These are phyloP conservation scores for Flexamia atlantica DNA, from an alignment of 2,888 invertebrate genomes.

Conservation along the genomic window DNA sequence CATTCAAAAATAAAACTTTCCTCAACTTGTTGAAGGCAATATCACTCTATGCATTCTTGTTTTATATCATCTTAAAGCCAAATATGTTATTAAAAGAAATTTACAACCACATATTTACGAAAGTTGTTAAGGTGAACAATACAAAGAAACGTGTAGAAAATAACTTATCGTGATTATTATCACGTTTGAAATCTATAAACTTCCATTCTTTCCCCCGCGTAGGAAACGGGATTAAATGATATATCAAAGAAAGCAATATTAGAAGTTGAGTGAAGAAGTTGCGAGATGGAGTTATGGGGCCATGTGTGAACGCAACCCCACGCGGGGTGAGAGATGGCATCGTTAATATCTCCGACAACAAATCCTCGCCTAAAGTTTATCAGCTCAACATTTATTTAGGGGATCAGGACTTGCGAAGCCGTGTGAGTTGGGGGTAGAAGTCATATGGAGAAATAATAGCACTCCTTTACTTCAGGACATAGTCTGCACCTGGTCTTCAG, in stretches of 20 bases:
- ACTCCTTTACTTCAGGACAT: background rate
- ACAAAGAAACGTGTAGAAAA: no score
- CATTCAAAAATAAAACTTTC: no score
- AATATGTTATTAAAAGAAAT: no score
- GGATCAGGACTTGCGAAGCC: slow-evolving; percentile 17
- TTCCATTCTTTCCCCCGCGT: background rate
- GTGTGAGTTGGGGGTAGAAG: background rate
- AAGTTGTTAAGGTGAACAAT: no score
- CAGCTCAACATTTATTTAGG: slow-evolving; percentile 50
- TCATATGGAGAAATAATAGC: background rate
- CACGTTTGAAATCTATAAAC: slow-evolving; percentile 11
- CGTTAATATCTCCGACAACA: slow-evolving; percentile 49
- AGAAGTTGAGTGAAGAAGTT: slow-evolving; percentile 33
- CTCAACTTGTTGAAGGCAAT: no score
- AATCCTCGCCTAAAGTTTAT: slow-evolving; percentile 51
- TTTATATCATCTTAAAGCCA: no score
- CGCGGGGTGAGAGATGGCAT: background rate
- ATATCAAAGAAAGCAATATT: slow-evolving; percentile 42
- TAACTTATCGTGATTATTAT: background rate
- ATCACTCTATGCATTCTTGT: no score
- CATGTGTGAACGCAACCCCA: slow-evolving; percentile 1
- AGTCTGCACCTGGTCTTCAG: background rate
- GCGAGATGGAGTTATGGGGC: slow-evolving; percentile 5
- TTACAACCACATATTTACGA: no score
- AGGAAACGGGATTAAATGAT: slow-evolving; percentile 24